Evolutionary conservation across 2,797 vertebrate species (phyloP).

Genomic region (Dendrocincla tyrannina): DNA sequence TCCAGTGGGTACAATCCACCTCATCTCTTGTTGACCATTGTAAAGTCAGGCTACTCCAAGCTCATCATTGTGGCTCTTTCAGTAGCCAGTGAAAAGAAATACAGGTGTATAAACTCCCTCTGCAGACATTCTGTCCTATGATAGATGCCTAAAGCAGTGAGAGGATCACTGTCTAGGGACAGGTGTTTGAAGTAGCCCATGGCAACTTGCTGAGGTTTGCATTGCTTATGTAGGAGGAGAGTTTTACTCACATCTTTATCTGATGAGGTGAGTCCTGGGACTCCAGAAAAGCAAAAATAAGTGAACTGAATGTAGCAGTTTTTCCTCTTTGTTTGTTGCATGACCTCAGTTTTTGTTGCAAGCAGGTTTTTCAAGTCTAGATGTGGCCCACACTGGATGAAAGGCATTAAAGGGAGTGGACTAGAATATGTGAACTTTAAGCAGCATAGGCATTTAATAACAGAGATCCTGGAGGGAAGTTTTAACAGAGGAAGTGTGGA

Average conservation of each 20-base stretch:
- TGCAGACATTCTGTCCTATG: accelerated
- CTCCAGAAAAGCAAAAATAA: neutral
- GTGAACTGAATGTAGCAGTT: neutral
- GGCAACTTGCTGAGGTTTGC: neutral
- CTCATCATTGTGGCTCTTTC: neutral
- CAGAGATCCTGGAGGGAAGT: neutral
- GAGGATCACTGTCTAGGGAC: neutral
- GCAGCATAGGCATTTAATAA: neutral
- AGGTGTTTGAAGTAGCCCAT: neutral
- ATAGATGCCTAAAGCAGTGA: neutral
- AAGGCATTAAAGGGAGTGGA: neutral
- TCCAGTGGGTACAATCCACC: neutral
- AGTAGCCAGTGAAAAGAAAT: neutral
- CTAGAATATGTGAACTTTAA: neutral
- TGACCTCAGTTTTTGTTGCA: neutral
- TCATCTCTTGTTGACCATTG: neutral
- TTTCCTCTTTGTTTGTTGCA: neutral
- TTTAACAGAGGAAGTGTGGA: neutral
- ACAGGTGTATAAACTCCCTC: neutral
- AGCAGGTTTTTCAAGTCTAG: constrained; percentile 23
- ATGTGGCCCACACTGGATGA: neutral
- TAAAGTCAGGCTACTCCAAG: neutral
- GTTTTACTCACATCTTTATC: neutral
- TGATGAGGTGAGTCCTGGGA: neutral
- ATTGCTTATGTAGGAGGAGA: neutral